These are phyloP conservation scores for Microplitis demolitor DNA, from an alignment of 1,140 invertebrate genomes.

Conservation along the genomic window DNA sequence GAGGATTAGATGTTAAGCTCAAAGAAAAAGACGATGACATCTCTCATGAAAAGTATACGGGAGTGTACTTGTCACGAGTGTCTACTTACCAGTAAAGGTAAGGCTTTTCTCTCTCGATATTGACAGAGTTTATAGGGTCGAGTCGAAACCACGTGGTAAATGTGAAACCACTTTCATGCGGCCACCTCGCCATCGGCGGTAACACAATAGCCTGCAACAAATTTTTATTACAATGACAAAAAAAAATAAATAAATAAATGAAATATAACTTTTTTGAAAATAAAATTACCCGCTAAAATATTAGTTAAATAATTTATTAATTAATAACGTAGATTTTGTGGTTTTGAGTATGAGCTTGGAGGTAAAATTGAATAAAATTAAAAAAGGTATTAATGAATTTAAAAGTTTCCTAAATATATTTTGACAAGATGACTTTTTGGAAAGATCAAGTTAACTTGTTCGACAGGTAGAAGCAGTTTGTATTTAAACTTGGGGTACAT, in stretches of 20 bases:
- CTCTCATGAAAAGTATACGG: constrained; percentile 1
- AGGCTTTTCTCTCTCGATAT: constrained; percentile 97
- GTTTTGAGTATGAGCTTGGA: too few species aligned
- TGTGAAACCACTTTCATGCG: constrained; percentile 98
- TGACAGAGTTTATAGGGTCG: constrained; percentile 98
- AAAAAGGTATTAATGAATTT: constrained; percentile 17
- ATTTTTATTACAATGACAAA: not conserved
- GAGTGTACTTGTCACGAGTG: constrained; percentile 39
- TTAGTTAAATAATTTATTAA: constrained; percentile 17
- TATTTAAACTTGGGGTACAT: not conserved
- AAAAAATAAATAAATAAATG: not conserved
- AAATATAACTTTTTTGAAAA: too few species aligned
- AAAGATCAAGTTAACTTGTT: too few species aligned
- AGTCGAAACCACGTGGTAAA: constrained; percentile 99
- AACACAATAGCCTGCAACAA: constrained; percentile 86
- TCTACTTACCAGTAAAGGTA: constrained; percentile 92
- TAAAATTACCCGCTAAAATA: too few species aligned
- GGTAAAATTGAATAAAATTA: too few species aligned
- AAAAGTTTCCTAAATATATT: not conserved
- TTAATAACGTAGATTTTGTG: too few species aligned
- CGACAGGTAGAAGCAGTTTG: not conserved
- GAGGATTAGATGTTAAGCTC: not conserved
- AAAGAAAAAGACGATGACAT: not conserved
- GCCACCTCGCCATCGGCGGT: constrained; percentile 96
- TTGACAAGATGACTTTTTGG: too few species aligned